phyloP scores from a whole-genome alignment of 2,113 vertebrate genomes.

The Catharus bicknelli region DNA sequence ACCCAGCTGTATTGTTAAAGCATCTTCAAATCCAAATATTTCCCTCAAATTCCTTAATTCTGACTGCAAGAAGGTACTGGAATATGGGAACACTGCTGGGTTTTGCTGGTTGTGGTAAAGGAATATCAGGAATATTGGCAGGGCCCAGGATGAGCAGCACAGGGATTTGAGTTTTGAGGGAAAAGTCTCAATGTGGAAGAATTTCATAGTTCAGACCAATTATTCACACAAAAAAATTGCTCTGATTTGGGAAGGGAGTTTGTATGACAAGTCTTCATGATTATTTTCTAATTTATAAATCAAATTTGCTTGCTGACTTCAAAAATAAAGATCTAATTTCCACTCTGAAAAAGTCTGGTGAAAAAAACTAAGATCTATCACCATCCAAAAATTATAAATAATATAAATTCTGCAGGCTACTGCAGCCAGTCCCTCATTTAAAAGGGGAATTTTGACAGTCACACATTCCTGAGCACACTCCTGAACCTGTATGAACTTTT shows the following conservation, averaged over 20 bases:
- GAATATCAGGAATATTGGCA: background rate
- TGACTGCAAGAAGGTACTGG: background rate
- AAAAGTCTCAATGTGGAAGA: background rate
- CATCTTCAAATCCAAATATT: background rate
- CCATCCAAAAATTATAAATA: background rate
- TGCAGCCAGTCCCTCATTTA: background rate
- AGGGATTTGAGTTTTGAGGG: background rate
- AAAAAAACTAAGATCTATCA: background rate
- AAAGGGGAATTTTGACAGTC: background rate
- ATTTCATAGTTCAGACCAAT: background rate
- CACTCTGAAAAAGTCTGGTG: background rate
- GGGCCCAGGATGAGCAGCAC: background rate
- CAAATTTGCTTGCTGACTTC: background rate
- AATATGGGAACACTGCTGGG: background rate
- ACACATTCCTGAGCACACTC: background rate
- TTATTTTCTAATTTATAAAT: background rate
- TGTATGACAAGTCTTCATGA: background rate
- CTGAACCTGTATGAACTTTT: background rate
- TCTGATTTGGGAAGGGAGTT: background rate
- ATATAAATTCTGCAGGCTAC: background rate
- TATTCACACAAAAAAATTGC: background rate
- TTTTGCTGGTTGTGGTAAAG: background rate
- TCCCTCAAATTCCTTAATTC: background rate
- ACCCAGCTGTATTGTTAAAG: background rate
- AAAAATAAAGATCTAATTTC: background rate